Conservation (phyloP, 2,113 vertebrate genomes). For the Oceanodroma tethys region DNA sequence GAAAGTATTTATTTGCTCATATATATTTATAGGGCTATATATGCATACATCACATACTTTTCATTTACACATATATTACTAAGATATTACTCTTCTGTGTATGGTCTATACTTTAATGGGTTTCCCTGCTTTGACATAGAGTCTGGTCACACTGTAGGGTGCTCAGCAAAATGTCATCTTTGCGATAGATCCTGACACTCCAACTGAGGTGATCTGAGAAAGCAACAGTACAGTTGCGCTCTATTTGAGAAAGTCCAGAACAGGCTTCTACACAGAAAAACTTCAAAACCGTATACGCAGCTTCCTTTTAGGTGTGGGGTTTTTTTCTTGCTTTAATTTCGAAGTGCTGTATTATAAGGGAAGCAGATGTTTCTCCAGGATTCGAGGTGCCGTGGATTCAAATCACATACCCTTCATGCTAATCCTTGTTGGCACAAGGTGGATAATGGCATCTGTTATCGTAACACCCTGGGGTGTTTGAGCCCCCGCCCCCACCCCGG, state of each 20-base stretch:
- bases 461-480: neutral
- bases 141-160: neutral
- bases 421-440: constrained; percentile 50
- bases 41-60: neutral
- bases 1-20: neutral
- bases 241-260: neutral
- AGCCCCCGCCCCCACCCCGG: neutral
- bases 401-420: constrained; percentile 50
- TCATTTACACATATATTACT: neutral
- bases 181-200: neutral
- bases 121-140: neutral
- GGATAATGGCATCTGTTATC: constrained; percentile 36
- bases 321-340: neutral
- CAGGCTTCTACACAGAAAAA: neutral
- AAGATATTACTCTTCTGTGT: neutral
- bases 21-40: neutral
- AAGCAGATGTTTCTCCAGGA: constrained; percentile 50
- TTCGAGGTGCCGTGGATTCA: constrained; percentile 39
- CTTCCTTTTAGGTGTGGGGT: neutral
- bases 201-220: neutral
- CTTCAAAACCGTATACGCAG: neutral
- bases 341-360: neutral
- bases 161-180: neutral
- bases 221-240: neutral
- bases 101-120: neutral